Percentiles rank a stretch among this genome's conserved stretches.
These are phyloP conservation scores for Vulpes lagopus DNA, from an alignment of 2,113 vertebrate genomes.

Conservation along the genomic window DNA sequence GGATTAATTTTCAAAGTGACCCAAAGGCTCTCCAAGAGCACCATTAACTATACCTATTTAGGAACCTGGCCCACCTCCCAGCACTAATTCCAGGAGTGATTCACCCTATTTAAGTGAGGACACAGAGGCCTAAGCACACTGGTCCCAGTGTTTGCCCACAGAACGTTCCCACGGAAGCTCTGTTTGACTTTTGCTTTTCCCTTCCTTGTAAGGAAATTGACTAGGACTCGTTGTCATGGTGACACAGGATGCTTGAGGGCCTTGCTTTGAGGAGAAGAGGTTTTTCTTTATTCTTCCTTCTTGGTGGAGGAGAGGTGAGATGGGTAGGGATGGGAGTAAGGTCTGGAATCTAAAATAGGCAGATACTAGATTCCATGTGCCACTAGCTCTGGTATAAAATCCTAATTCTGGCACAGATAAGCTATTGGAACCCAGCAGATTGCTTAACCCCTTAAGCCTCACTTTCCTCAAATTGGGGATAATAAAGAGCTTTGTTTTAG, in stretches of 20 bases:
- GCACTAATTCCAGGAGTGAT: conserved; percentile 23
- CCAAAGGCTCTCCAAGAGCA: conserved; percentile 57
- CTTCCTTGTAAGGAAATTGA: conserved; percentile 2
- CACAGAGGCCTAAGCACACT: not conserved
- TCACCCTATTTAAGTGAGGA: not conserved
- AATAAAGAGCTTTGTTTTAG: not conserved
- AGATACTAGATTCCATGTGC: not conserved
- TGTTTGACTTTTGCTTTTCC: conserved; percentile 60
- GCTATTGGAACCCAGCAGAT: not conserved
- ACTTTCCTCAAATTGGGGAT: not conserved
- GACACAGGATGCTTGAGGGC: conserved; percentile 5
- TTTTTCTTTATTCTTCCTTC: conserved; percentile 45
- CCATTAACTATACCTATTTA: conserved; percentile 41
- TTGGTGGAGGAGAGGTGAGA: not conserved
- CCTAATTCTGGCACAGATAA: not conserved
- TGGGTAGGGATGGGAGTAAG: not conserved
- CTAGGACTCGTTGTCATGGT: conserved; percentile 53
- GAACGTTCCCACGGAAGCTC: not conserved
- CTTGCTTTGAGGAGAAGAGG: not conserved
- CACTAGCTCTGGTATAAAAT: not conserved
- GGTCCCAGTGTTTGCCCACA: conserved; percentile 12
- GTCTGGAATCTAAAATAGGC: not conserved
- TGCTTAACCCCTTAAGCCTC: conserved; percentile 9
- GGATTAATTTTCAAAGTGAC: conserved; percentile 73
- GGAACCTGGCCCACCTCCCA: conserved; percentile 32